Evolutionary conservation across 2,113 vertebrate genomes (phyloP), one percentile per base, ranked within the genome.

Genomic region (Heterotis niloticus): DNA sequence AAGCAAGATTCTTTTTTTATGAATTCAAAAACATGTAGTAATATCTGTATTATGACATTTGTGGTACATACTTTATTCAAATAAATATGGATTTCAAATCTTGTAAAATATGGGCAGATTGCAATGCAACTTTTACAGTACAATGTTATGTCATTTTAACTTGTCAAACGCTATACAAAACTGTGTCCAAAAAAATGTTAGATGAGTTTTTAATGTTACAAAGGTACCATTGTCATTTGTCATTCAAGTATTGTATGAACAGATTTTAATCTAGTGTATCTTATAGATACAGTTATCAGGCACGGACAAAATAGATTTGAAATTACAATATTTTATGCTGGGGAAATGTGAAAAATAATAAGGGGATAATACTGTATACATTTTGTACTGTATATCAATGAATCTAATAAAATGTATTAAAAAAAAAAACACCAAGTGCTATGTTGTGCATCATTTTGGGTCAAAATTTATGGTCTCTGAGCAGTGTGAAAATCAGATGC

Each of bases 381-480:
- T 97, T 98, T 98, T 98, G 93, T 99, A 98, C 95, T 95, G 93
- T 95, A 95, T 94, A 95, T 94, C 94, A 94, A 96, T 95, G 94
- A 95, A 98, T 96, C 94, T 92, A 97, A 96, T 96, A 96, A 96
- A 95, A 93, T 86, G 20, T 17, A 77, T 84, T n/a, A 80, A 85
- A 88, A n/a, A n/a, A n/a, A n/a, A n/a, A n/a, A n/a, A n/a, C n/a
- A 54, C 24, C 10, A 51, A 34, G 44, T 57, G 51, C 11, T 52
- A 4, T 28, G 70, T 23, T 44, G n/a, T 73, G 24, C 1, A n/a
- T 78, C 17, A 70, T 34, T 71, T 52, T 70, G 66, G 10, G 34
- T 52, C 13, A 18, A 57, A n/a, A 16, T 54, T 26, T 20, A 66
- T 23, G 29, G 51, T 17, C 5, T 52, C 23, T 54, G 70, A 23